phyloP scores from a whole-genome alignment of 2,113 vertebrate genomes.

The Odontophorus gujanensis region DNA sequence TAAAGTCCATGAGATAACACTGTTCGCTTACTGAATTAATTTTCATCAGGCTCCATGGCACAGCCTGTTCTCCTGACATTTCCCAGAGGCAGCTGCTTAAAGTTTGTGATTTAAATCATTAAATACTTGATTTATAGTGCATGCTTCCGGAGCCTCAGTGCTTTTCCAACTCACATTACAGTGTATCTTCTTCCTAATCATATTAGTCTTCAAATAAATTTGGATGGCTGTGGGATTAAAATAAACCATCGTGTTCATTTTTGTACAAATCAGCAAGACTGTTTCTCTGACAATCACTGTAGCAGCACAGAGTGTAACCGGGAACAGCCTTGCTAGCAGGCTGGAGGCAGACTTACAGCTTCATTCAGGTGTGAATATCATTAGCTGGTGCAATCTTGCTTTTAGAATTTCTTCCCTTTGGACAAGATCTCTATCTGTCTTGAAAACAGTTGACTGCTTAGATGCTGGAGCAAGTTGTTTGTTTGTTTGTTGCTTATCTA shows the following conservation, averaged over 20 bases:
- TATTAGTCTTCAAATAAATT: slow-evolving; percentile 35
- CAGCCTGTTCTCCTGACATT: background rate
- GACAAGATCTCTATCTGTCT: slow-evolving; percentile 10
- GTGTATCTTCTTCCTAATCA: slow-evolving; percentile 21
- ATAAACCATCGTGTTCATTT: slow-evolving; percentile 20
- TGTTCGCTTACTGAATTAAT: slow-evolving; percentile 42
- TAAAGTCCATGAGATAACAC: slow-evolving; percentile 20
- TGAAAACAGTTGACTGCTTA: background rate
- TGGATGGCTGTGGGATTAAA: background rate
- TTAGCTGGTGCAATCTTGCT: background rate
- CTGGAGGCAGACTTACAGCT: slow-evolving; percentile 5
- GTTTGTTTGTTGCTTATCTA: background rate
- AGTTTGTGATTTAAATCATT: slow-evolving; percentile 55
- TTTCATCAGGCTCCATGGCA: slow-evolving; percentile 39
- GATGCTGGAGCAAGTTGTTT: background rate
- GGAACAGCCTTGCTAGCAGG: slow-evolving; percentile 37
- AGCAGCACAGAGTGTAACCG: background rate
- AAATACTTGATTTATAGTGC: slow-evolving; percentile 58
- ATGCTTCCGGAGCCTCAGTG: slow-evolving; percentile 8
- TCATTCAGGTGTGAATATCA: background rate
- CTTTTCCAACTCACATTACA: slow-evolving; percentile 22
- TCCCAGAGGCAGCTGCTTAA: slow-evolving; percentile 38
- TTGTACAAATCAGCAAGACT: background rate
- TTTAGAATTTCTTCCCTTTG: background rate
- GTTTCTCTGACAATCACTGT: slow-evolving; percentile 29